These are phyloP conservation scores for Caenorhabditis briggsae DNA, from an alignment of 1,140 invertebrate genomes.

Conservation along the genomic window DNA sequence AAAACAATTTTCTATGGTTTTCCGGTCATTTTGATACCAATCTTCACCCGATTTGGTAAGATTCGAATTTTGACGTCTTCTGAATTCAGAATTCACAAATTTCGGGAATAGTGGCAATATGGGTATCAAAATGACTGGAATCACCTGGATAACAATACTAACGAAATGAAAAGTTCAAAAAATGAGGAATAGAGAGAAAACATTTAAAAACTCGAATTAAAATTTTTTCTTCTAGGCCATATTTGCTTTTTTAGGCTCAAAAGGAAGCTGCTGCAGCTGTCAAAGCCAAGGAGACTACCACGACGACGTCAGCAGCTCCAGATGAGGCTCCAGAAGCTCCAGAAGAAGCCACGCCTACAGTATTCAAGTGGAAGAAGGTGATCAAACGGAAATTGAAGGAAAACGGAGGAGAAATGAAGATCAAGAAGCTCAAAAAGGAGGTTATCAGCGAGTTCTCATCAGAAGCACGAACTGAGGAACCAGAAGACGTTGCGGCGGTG, in stretches of 20 bases:
- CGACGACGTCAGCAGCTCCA: constrained; percentile 11
- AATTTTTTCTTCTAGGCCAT: too few species aligned
- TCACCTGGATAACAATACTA: too few species aligned
- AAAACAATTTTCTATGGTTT: too few species aligned
- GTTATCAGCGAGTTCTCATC: constrained; percentile 51
- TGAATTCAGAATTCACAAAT: too few species aligned
- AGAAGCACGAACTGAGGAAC: not conserved
- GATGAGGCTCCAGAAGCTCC: constrained; percentile 32
- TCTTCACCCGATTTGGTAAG: too few species aligned
- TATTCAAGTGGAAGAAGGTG: constrained; percentile 67
- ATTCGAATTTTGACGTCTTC: too few species aligned
- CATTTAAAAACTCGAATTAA: too few species aligned
- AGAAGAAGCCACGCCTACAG: not conserved
- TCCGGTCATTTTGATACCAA: too few species aligned
- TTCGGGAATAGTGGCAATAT: too few species aligned
- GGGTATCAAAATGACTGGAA: too few species aligned
- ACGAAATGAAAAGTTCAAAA: too few species aligned
- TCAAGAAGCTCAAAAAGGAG: constrained; percentile 61
- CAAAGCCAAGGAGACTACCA: not conserved
- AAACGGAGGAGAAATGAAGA: constrained; percentile 66
- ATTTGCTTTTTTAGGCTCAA: not conserved
- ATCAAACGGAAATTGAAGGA: constrained; percentile 66
- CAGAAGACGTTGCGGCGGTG: constrained; percentile 22
- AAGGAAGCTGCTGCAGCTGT: constrained; percentile 34
- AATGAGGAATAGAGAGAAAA: too few species aligned